Conservation (phyloP, 2,113 vertebrate genomes). For the Eretmochelys imbricata region DNA sequence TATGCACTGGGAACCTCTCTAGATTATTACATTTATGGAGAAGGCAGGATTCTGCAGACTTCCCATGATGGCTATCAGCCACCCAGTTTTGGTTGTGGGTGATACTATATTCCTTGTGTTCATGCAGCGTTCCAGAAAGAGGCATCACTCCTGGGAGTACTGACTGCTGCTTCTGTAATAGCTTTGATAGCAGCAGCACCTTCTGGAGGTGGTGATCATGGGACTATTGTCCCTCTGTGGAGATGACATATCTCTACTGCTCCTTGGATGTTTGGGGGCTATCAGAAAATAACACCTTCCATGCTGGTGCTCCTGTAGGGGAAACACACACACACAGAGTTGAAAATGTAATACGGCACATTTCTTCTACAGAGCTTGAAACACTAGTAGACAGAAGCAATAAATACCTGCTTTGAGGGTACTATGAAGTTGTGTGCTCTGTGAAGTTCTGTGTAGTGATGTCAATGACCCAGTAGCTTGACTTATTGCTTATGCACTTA, state of each 20-base stretch:
- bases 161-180: accelerated
- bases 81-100: background rate
- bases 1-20: too few relatives aligned
- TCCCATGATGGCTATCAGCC: background rate
- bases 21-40: background rate
- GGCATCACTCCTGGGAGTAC: background rate
- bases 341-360: background rate
- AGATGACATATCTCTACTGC: background rate
- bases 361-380: background rate
- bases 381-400: background rate
- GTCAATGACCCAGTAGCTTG: background rate
- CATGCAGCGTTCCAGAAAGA: background rate
- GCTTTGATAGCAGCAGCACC: background rate
- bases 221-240: too few relatives aligned
- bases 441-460: background rate
- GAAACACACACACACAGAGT: background rate
- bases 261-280: background rate
- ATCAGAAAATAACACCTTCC: background rate
- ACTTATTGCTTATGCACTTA: background rate
- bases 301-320: background rate
- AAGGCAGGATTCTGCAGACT: background rate
- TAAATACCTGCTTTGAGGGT: background rate
- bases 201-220: accelerated
- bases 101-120: background rate
- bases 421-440: background rate